Percentiles rank a stretch among this genome's conserved stretches.
These are phyloP conservation scores for Latrodectus hesperus DNA, from an alignment of 2,888 invertebrate genomes.

Conservation along the genomic window DNA sequence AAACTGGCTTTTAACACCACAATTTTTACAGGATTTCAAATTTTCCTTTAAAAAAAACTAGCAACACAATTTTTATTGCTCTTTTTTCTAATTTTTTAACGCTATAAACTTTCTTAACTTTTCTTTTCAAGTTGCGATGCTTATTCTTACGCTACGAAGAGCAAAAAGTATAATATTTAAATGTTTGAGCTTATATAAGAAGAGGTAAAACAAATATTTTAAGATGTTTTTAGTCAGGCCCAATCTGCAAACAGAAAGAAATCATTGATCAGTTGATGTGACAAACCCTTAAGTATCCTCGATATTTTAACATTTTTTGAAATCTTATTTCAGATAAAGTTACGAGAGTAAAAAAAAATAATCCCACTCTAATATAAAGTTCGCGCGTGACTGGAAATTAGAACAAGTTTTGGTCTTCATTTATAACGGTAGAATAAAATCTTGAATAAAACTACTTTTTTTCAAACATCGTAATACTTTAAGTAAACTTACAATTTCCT, in stretches of 20 bases:
- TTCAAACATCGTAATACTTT: slow-evolving; percentile 43
- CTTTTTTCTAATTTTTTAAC: too few species aligned
- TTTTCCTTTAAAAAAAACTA: too few species aligned
- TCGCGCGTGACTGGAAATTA: slow-evolving; percentile 50
- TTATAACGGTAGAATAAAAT: slow-evolving; percentile 21
- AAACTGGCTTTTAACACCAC: too few species aligned
- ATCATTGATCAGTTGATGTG: slow-evolving; percentile 27
- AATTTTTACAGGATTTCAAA: too few species aligned
- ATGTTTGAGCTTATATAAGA: too few species aligned
- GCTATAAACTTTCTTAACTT: too few species aligned
- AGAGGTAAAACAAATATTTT: too few species aligned
- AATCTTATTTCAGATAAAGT: slow-evolving; percentile 49
- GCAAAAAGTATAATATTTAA: too few species aligned
- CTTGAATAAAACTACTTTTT: slow-evolving; percentile 13
- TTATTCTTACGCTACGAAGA: too few species aligned
- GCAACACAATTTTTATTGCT: too few species aligned
- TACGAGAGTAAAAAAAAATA: slow-evolving; percentile 35
- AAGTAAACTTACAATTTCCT: slow-evolving; percentile 26
- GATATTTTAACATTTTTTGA: slow-evolving; percentile 44
- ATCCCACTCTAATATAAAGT: slow-evolving; percentile 31
- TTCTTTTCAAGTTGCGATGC: too few species aligned
- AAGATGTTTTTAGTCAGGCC: too few species aligned
- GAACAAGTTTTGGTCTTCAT: slow-evolving; percentile 41
- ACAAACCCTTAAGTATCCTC: slow-evolving; percentile 22
- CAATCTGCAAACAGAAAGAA: not conserved